Percentiles rank a stretch among this genome's conserved stretches.
These are phyloP conservation scores for Tipula unca DNA, from an alignment of 2,888 invertebrate genomes.

Conservation along the genomic window DNA sequence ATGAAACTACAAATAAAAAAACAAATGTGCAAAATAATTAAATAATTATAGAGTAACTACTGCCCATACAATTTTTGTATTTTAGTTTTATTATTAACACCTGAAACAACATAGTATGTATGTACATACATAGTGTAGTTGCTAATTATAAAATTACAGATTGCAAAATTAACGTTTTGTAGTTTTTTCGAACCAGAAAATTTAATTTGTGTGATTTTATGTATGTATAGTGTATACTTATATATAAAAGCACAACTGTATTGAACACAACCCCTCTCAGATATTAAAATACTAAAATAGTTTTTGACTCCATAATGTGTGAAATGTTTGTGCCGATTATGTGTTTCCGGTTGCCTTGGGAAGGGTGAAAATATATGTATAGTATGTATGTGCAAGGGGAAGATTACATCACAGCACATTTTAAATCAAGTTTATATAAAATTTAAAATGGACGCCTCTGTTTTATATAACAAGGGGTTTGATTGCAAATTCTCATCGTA, in stretches of 20 bases:
- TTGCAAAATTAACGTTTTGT: slow-evolving; percentile 8
- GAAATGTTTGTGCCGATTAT: neutral
- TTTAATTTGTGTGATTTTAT: neutral
- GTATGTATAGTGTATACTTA: neutral
- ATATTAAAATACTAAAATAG: neutral
- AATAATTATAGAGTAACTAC: neutral
- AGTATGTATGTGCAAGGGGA: neutral
- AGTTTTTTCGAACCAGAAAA: neutral
- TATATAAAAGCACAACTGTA: neutral
- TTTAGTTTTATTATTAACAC: neutral
- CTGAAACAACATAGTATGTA: neutral
- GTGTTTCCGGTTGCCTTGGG: neutral
- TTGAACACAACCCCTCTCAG: neutral
- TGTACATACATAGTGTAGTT: neutral
- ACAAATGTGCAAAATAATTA: neutral
- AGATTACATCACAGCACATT: neutral
- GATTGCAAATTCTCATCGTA: neutral
- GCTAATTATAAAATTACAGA: neutral
- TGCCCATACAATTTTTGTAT: neutral
- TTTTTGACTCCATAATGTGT: neutral
- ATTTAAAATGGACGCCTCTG: neutral
- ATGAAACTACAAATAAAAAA: neutral
- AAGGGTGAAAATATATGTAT: neutral
- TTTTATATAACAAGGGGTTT: neutral
- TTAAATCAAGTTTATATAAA: neutral